phyloP scores from a whole-genome alignment of 2,888 invertebrate genomes.

The Bruchidius siliquastri region DNA sequence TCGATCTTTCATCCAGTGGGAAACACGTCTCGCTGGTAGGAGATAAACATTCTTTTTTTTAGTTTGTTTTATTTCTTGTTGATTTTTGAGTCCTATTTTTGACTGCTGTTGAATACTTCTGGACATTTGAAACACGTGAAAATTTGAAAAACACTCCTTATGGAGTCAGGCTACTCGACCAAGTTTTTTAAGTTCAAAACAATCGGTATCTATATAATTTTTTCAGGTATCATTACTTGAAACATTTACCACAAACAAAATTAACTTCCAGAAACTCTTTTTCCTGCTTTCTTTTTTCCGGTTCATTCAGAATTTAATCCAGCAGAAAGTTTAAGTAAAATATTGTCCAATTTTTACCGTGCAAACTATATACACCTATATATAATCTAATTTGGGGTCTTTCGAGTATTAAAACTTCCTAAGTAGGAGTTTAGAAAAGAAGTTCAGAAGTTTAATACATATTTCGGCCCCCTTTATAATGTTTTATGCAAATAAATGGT shows the following conservation, averaged over 20 bases:
- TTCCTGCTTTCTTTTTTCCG: not conserved
- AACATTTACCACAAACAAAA: not conserved
- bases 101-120: too few species aligned
- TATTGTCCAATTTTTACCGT: conserved; percentile 1
- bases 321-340: not conserved
- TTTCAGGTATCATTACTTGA: not conserved
- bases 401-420: conserved; percentile 18
- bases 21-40: too few species aligned
- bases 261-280: not conserved
- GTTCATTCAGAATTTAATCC: not conserved
- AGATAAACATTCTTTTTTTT: too few species aligned
- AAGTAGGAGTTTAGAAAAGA: conserved; percentile 21
- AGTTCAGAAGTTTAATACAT: conserved; percentile 22
- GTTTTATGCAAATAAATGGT: conserved; percentile 31
- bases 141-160: too few species aligned
- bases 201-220: not conserved
- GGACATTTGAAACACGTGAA: too few species aligned
- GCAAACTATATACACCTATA: conserved; percentile 7
- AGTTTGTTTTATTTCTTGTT: too few species aligned
- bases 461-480: conserved; percentile 24
- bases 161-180: too few species aligned
- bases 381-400: conserved; percentile 11
- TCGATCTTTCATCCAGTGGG: too few species aligned
- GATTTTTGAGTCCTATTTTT: too few species aligned
- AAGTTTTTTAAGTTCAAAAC: too few species aligned